Evolutionary conservation across 2,888 invertebrate species (phyloP).

Genomic region (Phyllotreta cruciferae): DNA sequence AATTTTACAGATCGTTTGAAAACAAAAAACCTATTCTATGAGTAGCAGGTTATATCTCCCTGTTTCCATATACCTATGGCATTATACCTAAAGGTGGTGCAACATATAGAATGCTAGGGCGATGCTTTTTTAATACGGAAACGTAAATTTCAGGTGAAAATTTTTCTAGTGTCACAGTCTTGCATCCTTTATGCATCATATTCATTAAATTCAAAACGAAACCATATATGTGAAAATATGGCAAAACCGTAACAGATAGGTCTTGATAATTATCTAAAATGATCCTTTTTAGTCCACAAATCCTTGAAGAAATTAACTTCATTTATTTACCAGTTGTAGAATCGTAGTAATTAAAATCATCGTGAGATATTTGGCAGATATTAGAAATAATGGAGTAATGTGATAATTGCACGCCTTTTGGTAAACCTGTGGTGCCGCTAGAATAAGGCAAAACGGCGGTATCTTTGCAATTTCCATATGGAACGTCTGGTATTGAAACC

Average conservation of each 20-base stretch:
- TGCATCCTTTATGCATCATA: conserved; percentile 68
- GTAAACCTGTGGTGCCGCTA: conserved; percentile 84
- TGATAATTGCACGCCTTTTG: conserved; percentile 76
- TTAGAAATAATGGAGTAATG: conserved; percentile 56
- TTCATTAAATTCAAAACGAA: conserved; percentile 67
- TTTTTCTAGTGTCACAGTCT: conserved; percentile 72
- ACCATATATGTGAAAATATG: conserved; percentile 85
- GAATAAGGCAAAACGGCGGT: conserved; percentile 77
- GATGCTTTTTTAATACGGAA: conserved; percentile 69
- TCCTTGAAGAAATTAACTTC: neutral
- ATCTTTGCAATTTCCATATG: conserved; percentile 62
- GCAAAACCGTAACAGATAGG: conserved; percentile 72
- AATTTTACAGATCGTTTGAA: too few species aligned
- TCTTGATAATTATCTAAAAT: conserved; percentile 66
- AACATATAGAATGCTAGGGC: conserved; percentile 67
- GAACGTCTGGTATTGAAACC: conserved; percentile 62
- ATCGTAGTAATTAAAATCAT: conserved; percentile 27
- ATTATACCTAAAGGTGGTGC: conserved; percentile 70
- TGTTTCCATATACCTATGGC: too few species aligned
- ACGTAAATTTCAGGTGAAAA: conserved; percentile 77
- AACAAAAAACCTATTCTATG: neutral
- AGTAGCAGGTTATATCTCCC: neutral
- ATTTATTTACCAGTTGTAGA: conserved; percentile 31
- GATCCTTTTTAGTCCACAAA: too few species aligned
- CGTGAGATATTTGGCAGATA: conserved; percentile 36